Evolutionary conservation across 2,797 vertebrate genomes (phyloP).

Genomic region (Syngnathus rostellatus): DNA sequence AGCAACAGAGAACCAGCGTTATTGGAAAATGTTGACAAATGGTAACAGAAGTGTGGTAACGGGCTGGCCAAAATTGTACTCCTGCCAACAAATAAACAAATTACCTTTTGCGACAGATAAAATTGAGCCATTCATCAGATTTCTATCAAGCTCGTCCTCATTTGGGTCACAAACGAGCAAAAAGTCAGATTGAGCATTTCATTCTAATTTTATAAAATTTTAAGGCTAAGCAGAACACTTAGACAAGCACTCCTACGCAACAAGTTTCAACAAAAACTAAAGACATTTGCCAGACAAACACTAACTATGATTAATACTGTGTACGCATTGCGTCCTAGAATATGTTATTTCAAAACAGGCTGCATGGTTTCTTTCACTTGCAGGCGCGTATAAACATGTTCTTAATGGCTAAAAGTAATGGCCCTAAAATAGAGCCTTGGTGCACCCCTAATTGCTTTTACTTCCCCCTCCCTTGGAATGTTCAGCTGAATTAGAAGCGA

Average conservation of each 20-base stretch:
- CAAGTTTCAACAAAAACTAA: not conserved
- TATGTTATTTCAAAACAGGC: not conserved
- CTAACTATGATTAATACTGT: not conserved
- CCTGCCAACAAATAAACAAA: not conserved
- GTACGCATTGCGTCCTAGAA: not conserved
- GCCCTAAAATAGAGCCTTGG: not conserved
- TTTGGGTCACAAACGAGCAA: no score
- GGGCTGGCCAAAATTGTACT: not conserved
- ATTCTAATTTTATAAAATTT: no score
- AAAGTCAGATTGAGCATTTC: no score
- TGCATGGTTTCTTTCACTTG: not conserved
- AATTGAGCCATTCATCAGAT: no score
- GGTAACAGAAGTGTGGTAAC: not conserved
- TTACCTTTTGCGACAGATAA: not conserved
- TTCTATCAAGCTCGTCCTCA: no score
- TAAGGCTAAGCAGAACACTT: no score
- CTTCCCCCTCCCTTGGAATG: not conserved
- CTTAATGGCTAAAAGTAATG: not conserved
- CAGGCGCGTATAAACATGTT: not conserved
- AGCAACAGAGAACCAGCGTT: not conserved
- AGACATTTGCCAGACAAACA: not conserved
- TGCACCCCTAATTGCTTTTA: not conserved
- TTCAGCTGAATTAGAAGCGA: not conserved
- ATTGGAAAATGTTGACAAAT: constrained; percentile 1
- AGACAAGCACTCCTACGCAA: not conserved